Percentiles rank a stretch among this genome's conserved stretches.
These are phyloP conservation scores for Zoanthus solanderi DNA, from an alignment of 92 coral and sea anemone species.

Conservation along the genomic window DNA sequence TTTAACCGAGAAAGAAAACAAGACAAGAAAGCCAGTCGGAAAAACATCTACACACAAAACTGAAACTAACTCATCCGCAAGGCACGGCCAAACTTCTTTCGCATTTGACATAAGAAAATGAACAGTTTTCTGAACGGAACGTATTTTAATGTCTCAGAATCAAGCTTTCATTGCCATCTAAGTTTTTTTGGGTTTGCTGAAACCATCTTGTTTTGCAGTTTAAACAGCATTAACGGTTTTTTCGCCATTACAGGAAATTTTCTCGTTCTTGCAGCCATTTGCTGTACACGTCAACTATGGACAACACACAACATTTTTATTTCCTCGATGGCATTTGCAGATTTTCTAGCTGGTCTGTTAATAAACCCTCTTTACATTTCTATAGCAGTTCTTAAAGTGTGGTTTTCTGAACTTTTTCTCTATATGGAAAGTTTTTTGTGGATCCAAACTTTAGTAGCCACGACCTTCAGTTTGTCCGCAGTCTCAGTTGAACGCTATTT, in stretches of 20 bases:
- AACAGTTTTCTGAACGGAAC: neutral
- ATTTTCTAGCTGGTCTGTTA: neutral
- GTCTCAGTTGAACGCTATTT: neutral
- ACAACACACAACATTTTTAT: neutral
- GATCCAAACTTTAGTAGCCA: neutral
- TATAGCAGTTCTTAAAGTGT: neutral
- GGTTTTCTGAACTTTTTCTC: neutral
- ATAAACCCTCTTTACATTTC: neutral
- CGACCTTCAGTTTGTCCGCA: neutral
- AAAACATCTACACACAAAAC: too few relatives aligned
- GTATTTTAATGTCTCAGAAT: neutral
- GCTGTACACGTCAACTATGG: neutral
- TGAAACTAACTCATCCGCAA: too few relatives aligned
- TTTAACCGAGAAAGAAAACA: too few relatives aligned
- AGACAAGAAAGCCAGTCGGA: too few relatives aligned
- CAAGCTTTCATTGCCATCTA: neutral
- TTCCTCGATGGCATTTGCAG: neutral
- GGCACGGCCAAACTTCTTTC: neutral
- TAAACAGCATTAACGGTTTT: neutral
- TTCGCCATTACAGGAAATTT: neutral
- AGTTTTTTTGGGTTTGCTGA: neutral
- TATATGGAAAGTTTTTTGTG: neutral
- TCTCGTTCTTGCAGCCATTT: neutral
- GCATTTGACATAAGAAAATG: neutral
- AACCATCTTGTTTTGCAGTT: neutral